These are phyloP conservation scores for Cossypha niveicapilla DNA, from an alignment of 2,797 vertebrate species.

Conservation along the genomic window DNA sequence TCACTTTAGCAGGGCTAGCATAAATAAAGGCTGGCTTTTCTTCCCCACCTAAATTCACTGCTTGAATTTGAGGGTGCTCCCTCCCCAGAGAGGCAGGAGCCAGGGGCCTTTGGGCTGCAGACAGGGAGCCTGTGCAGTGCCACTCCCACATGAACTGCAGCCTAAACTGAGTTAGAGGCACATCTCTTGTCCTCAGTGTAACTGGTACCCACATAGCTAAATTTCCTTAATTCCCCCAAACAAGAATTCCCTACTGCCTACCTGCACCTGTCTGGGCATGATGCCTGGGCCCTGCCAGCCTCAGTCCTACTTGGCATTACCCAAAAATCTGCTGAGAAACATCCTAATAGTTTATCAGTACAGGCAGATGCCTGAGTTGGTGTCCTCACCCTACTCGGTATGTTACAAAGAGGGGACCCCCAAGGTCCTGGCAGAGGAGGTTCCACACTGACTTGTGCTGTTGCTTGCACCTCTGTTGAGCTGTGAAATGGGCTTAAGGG, in stretches of 20 bases:
- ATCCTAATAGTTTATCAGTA: background rate
- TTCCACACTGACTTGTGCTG: background rate
- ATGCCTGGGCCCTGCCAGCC: background rate
- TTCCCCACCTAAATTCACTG: background rate
- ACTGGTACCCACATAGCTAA: background rate
- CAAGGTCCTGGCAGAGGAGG: background rate
- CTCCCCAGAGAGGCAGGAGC: background rate
- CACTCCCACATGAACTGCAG: background rate
- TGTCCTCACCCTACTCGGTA: background rate
- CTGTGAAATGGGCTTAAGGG: background rate
- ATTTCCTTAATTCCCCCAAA: background rate
- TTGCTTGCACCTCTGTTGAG: background rate
- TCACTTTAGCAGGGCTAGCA: background rate
- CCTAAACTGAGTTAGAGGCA: background rate
- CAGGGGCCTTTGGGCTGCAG: background rate
- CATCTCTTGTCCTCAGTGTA: background rate
- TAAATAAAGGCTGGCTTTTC: background rate
- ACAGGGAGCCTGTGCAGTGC: background rate
- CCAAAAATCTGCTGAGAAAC: background rate
- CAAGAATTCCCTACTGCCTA: background rate
- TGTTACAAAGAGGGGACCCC: background rate
- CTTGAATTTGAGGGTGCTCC: background rate
- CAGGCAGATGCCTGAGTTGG: background rate
- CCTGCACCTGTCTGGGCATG: background rate
- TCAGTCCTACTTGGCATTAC: background rate